Conservation (phyloP, 2,888 invertebrate genomes). For the Andrena marginata region DNA sequence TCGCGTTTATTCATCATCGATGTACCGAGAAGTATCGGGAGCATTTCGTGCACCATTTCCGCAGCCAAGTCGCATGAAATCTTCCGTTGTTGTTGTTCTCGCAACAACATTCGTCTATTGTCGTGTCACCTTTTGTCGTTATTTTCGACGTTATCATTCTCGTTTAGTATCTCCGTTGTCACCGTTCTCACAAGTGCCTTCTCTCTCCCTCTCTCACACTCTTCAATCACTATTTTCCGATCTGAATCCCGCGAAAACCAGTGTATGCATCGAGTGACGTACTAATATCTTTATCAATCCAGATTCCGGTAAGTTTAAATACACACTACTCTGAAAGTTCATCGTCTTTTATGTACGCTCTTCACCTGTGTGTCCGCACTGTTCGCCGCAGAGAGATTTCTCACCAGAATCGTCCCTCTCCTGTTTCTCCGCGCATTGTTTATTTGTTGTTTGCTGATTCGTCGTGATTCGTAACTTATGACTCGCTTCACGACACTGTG, state of each 20-base stretch:
- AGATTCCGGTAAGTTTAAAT: slow-evolving; percentile 52
- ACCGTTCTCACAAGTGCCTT: slow-evolving; percentile 67
- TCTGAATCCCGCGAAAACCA: slow-evolving; percentile 48
- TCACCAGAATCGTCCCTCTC: slow-evolving; percentile 19
- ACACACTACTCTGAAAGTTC: background rate
- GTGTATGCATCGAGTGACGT: slow-evolving; percentile 47
- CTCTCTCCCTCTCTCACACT: slow-evolving; percentile 44
- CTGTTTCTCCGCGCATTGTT: slow-evolving; percentile 41
- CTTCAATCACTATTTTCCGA: slow-evolving; percentile 50
- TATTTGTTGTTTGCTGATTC: slow-evolving; percentile 54
- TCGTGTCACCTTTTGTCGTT: slow-evolving; percentile 50
- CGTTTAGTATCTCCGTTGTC: slow-evolving; percentile 42
- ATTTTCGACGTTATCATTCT: slow-evolving; percentile 47
- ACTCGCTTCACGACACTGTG: slow-evolving; percentile 43
- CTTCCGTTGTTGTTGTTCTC: slow-evolving; percentile 43
- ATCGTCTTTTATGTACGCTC: background rate
- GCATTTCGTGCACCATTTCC: slow-evolving; percentile 59
- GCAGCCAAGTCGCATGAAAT: slow-evolving; percentile 60
- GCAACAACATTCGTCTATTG: slow-evolving; percentile 44
- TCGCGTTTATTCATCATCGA: slow-evolving; percentile 70
- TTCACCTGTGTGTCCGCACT: background rate
- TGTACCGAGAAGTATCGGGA: slow-evolving; percentile 62
- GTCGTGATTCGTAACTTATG: slow-evolving; percentile 10
- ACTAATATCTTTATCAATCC: slow-evolving; percentile 39
- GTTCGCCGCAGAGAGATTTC: slow-evolving; percentile 21